These are phyloP conservation scores for Agrotis exclamationis DNA, from an alignment of 2,888 invertebrate genomes.

Conservation along the genomic window DNA sequence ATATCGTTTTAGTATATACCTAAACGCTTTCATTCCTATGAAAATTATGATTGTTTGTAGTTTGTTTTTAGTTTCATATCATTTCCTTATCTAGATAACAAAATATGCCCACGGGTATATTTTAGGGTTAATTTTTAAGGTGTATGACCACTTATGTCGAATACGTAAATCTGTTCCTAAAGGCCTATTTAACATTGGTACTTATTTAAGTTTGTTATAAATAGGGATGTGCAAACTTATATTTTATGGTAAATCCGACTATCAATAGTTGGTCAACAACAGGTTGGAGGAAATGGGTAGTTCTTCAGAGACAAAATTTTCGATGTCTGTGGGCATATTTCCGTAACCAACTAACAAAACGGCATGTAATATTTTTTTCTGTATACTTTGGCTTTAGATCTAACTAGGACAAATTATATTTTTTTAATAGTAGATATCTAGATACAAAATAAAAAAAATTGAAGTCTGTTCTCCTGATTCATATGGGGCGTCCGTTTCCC, in stretches of 20 bases:
- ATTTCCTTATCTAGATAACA: conserved; percentile 7
- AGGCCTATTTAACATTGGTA: neutral
- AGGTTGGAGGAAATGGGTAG: too few species aligned
- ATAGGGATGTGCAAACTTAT: neutral
- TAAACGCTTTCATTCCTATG: conserved; percentile 9
- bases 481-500: too few species aligned
- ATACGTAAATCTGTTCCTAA: neutral
- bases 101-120: conserved; percentile 13
- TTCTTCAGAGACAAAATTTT: too few species aligned
- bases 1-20: neutral
- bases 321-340: too few species aligned
- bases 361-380: too few species aligned
- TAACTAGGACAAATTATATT: too few species aligned
- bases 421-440: too few species aligned
- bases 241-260: neutral
- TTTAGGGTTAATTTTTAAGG: neutral
- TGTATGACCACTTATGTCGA: neutral
- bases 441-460: too few species aligned
- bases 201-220: neutral
- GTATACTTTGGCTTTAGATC: too few species aligned
- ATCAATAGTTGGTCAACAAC: too few species aligned
- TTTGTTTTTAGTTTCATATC: neutral
- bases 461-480: too few species aligned
- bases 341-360: too few species aligned
- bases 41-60: conserved; percentile 12